A percentile compares a stretch with the other conserved stretches of the same genome.
phyloP scores from a whole-genome alignment of 2,797 vertebrate species.

The Hypotaenidia okinawae region DNA sequence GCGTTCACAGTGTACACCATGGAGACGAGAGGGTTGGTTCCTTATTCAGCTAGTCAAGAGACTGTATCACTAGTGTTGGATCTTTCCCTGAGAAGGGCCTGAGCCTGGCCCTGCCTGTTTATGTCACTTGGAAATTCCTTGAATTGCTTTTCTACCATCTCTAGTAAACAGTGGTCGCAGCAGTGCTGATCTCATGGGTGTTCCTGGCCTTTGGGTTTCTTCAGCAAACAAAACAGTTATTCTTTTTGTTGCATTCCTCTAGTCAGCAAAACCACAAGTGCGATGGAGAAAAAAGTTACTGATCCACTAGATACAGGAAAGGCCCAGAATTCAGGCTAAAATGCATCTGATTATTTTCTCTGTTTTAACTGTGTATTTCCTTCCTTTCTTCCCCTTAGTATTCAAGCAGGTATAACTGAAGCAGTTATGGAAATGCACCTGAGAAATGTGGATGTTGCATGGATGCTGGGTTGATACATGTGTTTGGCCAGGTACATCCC shows the following conservation, averaged over 20 bases:
- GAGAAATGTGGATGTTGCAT: background rate
- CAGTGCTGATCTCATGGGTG: background rate
- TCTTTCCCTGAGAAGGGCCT: background rate
- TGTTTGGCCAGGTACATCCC: background rate
- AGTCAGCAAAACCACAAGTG: background rate
- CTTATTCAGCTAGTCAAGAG: background rate
- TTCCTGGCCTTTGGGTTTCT: slow-evolving; percentile 42
- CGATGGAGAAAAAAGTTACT: background rate
- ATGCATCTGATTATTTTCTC: background rate
- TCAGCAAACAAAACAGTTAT: slow-evolving; percentile 9
- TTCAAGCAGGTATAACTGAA: background rate
- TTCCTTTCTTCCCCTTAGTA: background rate
- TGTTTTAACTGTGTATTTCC: background rate
- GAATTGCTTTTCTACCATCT: background rate
- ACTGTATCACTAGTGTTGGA: background rate
- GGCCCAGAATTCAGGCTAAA: background rate
- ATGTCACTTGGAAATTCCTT: slow-evolving; percentile 26
- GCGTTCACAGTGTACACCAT: background rate
- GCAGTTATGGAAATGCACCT: background rate
- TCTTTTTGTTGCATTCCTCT: background rate
- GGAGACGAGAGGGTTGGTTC: background rate
- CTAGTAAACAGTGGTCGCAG: background rate
- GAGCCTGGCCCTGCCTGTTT: background rate
- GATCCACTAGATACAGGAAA: background rate
- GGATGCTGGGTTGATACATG: background rate